A percentile compares a stretch with the other conserved stretches of the same genome.
Evolutionary conservation across 2,113 vertebrate genomes (phyloP).

Genomic region (Kryptolebias marmoratus): DNA sequence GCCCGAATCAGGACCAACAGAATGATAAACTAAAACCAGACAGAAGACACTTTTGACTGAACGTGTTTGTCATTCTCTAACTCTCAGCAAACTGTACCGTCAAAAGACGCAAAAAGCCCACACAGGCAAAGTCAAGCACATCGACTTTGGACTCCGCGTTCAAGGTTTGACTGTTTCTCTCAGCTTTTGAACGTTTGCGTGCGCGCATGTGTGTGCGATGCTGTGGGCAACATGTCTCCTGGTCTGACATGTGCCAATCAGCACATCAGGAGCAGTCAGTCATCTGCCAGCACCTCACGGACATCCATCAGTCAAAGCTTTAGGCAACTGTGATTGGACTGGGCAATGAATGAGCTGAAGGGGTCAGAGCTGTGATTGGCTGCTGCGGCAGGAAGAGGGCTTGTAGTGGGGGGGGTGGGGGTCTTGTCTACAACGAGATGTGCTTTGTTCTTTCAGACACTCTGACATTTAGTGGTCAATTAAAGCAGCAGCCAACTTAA

Average conservation of each 20-base stretch:
- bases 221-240: slow-evolving; percentile 29
- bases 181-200: slow-evolving; percentile 3
- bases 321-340: slow-evolving; percentile 40
- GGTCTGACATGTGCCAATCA: slow-evolving; percentile 63
- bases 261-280: slow-evolving; percentile 55
- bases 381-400: slow-evolving; percentile 30
- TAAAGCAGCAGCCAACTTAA: slow-evolving; percentile 42
- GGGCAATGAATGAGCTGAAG: slow-evolving; percentile 14
- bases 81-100: neutral
- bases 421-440: slow-evolving; percentile 15
- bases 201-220: slow-evolving; percentile 3
- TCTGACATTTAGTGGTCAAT: slow-evolving; percentile 34
- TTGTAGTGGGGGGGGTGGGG: slow-evolving; percentile 5
- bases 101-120: slow-evolving; percentile 2
- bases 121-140: slow-evolving; percentile 15
- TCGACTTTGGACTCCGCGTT: slow-evolving; percentile 29
- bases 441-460: slow-evolving; percentile 34
- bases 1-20: neutral
- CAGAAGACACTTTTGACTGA: neutral
- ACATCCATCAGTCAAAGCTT: slow-evolving; percentile 55
- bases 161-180: slow-evolving; percentile 4
- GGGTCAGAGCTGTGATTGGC: slow-evolving; percentile 45
- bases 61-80: slow-evolving; percentile 5
- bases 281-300: slow-evolving; percentile 47
- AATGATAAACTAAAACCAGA: neutral